Percentiles rank a stretch among this genome's conserved stretches.
Conservation (phyloP, 2,113 vertebrate genomes). For the Tor tambroides region DNA sequence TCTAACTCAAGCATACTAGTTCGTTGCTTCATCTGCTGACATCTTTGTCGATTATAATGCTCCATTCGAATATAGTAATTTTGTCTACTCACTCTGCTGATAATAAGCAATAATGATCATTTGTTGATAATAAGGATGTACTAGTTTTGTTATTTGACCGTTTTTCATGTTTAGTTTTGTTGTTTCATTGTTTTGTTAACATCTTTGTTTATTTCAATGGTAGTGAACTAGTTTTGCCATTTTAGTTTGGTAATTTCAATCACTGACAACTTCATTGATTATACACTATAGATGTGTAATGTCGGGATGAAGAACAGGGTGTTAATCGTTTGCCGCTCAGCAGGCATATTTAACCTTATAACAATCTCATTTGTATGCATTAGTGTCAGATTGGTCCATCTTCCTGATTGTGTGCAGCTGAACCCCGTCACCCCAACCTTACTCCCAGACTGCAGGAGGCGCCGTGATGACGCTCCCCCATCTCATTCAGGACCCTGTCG, state of each 20-base stretch:
- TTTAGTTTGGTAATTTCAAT: not conserved
- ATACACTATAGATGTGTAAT: not conserved
- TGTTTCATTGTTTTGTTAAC: not conserved
- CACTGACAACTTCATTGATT: not conserved
- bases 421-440: not conserved
- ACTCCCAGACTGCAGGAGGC: slow-evolving; percentile 27
- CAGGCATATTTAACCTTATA: not conserved
- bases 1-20: not conserved
- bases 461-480: not conserved
- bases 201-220: not conserved
- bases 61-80: not conserved
- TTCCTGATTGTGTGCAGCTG: not conserved
- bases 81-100: slow-evolving; percentile 2
- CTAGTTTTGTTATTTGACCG: not conserved
- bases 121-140: not conserved
- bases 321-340: not conserved
- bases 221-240: not conserved
- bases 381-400: not conserved
- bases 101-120: not conserved
- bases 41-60: not conserved
- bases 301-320: not conserved
- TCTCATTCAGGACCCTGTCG: slow-evolving; percentile 13
- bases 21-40: not conserved
- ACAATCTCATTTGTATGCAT: not conserved
- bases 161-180: not conserved